Conservation (phyloP, 1,140 invertebrate genomes). For the Zaprionus camerounensis region DNA sequence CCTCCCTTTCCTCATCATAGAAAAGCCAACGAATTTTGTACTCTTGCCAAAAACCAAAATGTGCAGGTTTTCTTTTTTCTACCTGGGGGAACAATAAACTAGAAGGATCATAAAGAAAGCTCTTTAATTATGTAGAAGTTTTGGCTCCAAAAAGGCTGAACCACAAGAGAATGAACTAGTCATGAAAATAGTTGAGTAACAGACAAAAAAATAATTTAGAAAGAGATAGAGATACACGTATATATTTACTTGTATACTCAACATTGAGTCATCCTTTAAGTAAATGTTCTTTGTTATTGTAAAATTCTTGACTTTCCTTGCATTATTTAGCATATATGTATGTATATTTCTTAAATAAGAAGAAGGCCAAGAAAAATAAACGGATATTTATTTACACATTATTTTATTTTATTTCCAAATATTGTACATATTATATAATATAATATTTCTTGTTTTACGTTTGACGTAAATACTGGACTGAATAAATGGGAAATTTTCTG, state of each 20-base stretch:
- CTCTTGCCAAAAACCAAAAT: slow-evolving; percentile 57
- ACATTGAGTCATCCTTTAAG: neutral
- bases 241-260: neutral
- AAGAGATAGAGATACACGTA: neutral
- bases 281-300: neutral
- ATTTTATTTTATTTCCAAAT: slow-evolving; percentile 12
- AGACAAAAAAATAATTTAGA: neutral
- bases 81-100: slow-evolving; percentile 4
- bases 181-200: neutral
- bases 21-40: slow-evolving; percentile 55
- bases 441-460: slow-evolving; percentile 27
- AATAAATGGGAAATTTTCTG: slow-evolving; percentile 8
- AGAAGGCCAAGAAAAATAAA: slow-evolving; percentile 6
- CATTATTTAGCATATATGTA: neutral
- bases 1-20: neutral
- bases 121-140: slow-evolving; percentile 26
- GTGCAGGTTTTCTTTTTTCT: slow-evolving; percentile 9
- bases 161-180: neutral
- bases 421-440: neutral
- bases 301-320: neutral
- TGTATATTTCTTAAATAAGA: neutral
- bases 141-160: neutral
- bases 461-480: slow-evolving; percentile 25
- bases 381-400: slow-evolving; percentile 4
- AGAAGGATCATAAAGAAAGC: slow-evolving; percentile 5